Percentiles rank a stretch among this genome's conserved stretches.
Conservation (phyloP, 2,797 vertebrate genomes). For the Sorex maritimensis region DNA sequence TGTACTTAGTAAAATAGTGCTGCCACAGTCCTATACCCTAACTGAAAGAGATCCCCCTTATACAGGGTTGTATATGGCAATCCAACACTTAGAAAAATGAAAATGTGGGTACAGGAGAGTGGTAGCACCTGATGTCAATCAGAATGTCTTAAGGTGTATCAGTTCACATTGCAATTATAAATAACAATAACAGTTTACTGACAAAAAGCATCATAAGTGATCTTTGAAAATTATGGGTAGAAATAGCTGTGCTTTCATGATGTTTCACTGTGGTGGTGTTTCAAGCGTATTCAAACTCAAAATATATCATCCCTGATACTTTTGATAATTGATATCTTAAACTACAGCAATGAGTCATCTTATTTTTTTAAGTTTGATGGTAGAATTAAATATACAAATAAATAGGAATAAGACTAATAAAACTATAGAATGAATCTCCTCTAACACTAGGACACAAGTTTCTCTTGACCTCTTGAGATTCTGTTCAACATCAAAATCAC, state of each 20-base stretch:
- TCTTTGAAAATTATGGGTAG: background rate
- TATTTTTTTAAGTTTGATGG: slow-evolving; percentile 49
- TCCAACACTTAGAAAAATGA: background rate
- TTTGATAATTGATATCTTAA: background rate
- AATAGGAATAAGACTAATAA: slow-evolving; percentile 55
- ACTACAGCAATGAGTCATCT: background rate
- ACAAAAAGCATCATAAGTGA: background rate
- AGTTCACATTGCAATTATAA: slow-evolving; percentile 15
- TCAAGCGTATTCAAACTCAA: background rate
- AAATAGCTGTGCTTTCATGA: background rate
- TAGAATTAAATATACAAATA: background rate
- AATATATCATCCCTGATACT: background rate
- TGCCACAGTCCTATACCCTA: background rate
- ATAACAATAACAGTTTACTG: background rate
- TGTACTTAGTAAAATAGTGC: background rate
- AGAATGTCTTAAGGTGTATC: background rate
- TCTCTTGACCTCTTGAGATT: background rate
- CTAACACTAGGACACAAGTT: background rate
- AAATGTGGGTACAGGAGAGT: background rate
- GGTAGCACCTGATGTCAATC: background rate
- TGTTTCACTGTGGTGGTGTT: background rate
- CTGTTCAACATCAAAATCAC: background rate
- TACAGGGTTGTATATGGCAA: background rate
- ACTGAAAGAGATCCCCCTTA: background rate
- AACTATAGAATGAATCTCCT: slow-evolving; percentile 16